Base-by-base conservation (phyloP, 2,797 vertebrate genomes). In the Tachyglossus aculeatus region DNA sequence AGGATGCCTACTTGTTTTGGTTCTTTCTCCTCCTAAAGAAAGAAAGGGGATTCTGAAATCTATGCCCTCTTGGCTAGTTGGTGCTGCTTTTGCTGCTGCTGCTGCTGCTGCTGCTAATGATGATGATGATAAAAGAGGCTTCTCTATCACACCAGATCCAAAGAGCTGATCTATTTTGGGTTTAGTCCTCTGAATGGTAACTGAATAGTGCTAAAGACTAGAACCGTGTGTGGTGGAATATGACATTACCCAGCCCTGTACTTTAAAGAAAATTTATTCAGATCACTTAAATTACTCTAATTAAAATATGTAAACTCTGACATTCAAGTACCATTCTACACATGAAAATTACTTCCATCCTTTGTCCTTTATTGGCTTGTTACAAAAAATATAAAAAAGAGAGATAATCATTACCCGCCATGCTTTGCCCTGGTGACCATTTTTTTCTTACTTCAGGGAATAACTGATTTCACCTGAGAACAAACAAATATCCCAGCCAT, bases 251-350 rank as follows among this genome's bases (percentile, higher is more conserved):
- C 18, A 60, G 16, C 18, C 22, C 32, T 60, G 24, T 56, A 53
- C 69, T 51, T 71, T 38, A 67, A 61, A 71, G 34, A 50, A 5
- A 54, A 54, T 47, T 71, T 62, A 58, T 73, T 78, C 45, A 71
- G 22, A 76, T 80, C 12, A 55, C 22, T 29, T 64, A 47, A 69
- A 78, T 76, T 63, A 21, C 22, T 15, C 54, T 74, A 47, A 78
- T 78, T 69, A 69, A 81, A 81, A 80, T 64, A 29, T 3, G 43
- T 9, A 54, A 47, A 78, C 19, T 67, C 52, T 74, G 45, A 67
- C 45, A 69, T 63, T 57, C 53, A 78, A 75, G 48, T 57, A 33
- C 48, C 61, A 7, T 48, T 69, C 34, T 58, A 24, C 14, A 47
- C 3, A 2, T 31, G 14, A 33, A 60, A 67, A 59, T 47, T 39